Evolutionary conservation across 2,113 vertebrate species (phyloP), one percentile per base, ranked within the genome.

Genomic region (Sitta europaea): DNA sequence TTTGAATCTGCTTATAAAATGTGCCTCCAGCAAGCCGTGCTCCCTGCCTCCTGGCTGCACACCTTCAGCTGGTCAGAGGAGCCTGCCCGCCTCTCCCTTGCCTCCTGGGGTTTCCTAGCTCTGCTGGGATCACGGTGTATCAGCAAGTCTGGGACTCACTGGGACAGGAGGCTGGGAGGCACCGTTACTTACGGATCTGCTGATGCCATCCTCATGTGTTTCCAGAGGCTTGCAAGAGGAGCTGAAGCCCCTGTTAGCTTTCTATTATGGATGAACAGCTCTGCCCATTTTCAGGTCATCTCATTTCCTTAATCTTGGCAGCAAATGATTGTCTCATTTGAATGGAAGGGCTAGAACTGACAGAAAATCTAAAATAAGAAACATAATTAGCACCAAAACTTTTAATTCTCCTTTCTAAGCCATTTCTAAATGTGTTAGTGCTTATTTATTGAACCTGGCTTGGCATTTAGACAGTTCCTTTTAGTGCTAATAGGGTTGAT

Each of bases 301-400:
- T 75, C 28, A 28, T 81, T 75, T 70, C 29, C 79, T 71, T 88
- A 55, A 18, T 63, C 72, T 84, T 84, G 79, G 65, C 78, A 93
- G 88, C 36, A 86, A 80, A 84, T 42, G 18, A 79, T 45, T 54
- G 28, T 71, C 89, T 83, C 61, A 33, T 77, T 89, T 57, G 92
- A 95, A 86, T 66, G 89, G 83, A 96, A 88, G 92, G 62, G 58
- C 9, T 55, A 42, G 38, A 71, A 68, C 33, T 84, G 86, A 66
- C 53, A 88, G 79, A 86, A 96, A 93, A 73, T 48, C 73, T 81
- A 91, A 96, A 96, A 77, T 90, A 88, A 86, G 84, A 85, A 94
- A 28, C 18, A 63, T 90, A 91, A 95, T 95, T 82, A 96, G 66
- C 86, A 84, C 35, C n/a, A 68, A 95, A 94, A 78, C 74, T 92